These are phyloP conservation scores for Peromyscus leucopus DNA, from an alignment of 2,113 vertebrate species.

Conservation along the genomic window DNA sequence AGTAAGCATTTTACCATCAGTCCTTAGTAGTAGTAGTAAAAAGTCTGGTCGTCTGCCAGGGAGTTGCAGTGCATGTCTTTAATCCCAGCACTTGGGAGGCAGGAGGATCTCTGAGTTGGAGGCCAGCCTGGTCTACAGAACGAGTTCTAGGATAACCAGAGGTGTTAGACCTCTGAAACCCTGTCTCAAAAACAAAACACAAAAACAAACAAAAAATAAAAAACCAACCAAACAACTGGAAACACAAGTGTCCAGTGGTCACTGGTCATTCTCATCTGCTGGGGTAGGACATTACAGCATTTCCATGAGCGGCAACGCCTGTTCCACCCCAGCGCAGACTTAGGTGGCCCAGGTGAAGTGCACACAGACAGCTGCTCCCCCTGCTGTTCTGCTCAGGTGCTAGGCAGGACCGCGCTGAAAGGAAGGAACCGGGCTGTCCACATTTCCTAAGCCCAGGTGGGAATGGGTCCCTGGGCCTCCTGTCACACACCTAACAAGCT, in stretches of 20 bases:
- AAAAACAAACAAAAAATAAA: too few species aligned
- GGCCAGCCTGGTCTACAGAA: not conserved
- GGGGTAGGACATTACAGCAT: too few species aligned
- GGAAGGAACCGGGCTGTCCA: not conserved
- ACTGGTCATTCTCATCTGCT: not conserved
- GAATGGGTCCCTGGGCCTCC: not conserved
- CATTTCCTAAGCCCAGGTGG: not conserved
- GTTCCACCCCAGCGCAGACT: not conserved
- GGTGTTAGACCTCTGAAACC: not conserved
- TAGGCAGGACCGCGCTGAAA: not conserved
- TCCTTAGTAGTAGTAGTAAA: not conserved
- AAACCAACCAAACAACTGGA: not conserved
- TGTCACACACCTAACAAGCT: not conserved
- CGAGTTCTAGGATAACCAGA: not conserved
- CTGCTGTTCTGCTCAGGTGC: not conserved
- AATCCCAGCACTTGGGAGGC: not conserved
- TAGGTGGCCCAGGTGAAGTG: not conserved
- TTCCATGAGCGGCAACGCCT: not conserved
- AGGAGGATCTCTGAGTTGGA: not conserved
- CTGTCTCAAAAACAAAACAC: not conserved
- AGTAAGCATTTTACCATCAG: not conserved
- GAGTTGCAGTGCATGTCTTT: not conserved
- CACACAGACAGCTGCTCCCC: not conserved
- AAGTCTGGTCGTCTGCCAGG: not conserved
- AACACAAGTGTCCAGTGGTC: not conserved